Evolutionary conservation across 2,888 invertebrate species (phyloP).

Genomic region (Unio delphinus): DNA sequence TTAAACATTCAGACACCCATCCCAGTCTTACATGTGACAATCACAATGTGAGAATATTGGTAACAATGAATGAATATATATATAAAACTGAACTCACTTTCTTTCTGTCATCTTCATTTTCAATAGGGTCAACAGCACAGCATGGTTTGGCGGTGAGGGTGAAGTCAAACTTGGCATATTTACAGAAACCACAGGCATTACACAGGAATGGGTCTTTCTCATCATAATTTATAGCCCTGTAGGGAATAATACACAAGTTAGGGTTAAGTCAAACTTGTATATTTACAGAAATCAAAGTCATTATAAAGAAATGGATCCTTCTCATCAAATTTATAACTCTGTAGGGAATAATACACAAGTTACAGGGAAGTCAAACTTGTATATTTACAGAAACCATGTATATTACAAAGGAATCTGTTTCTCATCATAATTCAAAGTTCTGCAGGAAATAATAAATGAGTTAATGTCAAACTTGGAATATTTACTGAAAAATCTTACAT

Average conservation of each 20-base stretch:
- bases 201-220: conserved; percentile 99
- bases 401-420: no score
- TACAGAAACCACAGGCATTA: conserved; percentile 98
- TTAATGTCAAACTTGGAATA: conserved; percentile 98
- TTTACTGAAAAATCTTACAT: conserved; percentile 99
- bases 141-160: conserved; percentile 91
- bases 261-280: conserved; percentile 96
- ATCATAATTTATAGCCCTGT: conserved; percentile 96
- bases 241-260: conserved; percentile 74
- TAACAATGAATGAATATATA: neutral
- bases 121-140: conserved; percentile 97
- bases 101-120: conserved; percentile 95
- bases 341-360: conserved; percentile 70
- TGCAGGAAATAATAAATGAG: conserved; percentile 74
- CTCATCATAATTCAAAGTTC: no score
- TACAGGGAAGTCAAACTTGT: conserved; percentile 79
- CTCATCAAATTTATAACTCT: conserved; percentile 84
- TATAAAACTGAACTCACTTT: conserved; percentile 70
- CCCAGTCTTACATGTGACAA: no score
- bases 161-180: conserved; percentile 99
- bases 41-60: no score
- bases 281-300: conserved; percentile 98
- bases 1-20: no score
- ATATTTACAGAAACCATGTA: no score
- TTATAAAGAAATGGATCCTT: conserved; percentile 98